Conservation (phyloP, 2,113 vertebrate species). For the Prietella phreatophila region DNA sequence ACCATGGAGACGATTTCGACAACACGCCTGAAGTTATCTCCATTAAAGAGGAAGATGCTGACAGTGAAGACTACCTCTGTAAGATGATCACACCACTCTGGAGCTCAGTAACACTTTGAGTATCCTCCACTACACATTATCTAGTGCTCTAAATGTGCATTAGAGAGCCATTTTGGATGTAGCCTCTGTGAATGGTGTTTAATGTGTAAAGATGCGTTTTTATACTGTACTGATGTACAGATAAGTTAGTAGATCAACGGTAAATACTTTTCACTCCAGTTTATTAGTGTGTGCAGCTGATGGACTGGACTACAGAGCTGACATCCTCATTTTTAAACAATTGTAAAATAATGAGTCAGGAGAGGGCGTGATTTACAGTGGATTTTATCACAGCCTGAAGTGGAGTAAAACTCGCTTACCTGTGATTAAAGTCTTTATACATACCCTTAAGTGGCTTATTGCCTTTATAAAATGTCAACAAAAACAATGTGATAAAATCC, state of each 20-base stretch:
- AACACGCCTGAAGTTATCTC: not conserved
- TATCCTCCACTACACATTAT: not conserved
- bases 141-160: not conserved
- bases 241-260: not conserved
- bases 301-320: not conserved
- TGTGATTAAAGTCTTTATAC: too few species aligned
- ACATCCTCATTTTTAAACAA: not conserved
- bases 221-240: not conserved
- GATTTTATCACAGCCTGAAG: too few species aligned
- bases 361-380: too few species aligned
- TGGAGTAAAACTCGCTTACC: too few species aligned
- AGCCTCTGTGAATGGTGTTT: not conserved
- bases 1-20: not conserved
- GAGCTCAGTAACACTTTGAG: not conserved
- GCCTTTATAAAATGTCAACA: not conserved
- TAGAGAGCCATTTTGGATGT: not conserved
- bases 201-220: not conserved
- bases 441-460: not conserved
- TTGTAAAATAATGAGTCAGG: too few species aligned
- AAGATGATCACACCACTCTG: not conserved
- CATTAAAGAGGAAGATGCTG: conserved; percentile 1
- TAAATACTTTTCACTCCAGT: not conserved
- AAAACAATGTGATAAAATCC: not conserved
- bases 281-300: not conserved
- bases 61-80: not conserved